Base-by-base conservation (phyloP, 92 coral and sea anemone genomes). In the Paramuricea clavata region DNA sequence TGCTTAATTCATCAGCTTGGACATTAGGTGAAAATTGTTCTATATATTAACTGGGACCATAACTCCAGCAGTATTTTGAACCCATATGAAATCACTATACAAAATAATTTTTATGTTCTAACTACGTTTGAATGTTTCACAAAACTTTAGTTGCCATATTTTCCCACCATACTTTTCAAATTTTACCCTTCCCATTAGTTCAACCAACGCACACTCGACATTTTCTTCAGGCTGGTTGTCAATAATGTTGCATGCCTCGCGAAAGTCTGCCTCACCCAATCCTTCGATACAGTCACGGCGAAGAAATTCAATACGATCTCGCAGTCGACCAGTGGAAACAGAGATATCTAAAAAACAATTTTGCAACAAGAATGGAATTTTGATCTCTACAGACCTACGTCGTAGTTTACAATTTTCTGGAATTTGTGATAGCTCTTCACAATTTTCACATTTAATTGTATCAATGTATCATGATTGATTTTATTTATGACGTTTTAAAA, bases 141-240 rank as follows among this genome's bases (percentile, higher is more conserved):
- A 89, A 47, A 95, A 94, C 62, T 95, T 94, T 30, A 95, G 91
- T 81, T 95, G 98, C 98, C 98, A 94, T 82, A 95, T 94, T 16
- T 91, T 87, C 16, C 98, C 96, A 19, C 96, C 98, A 78, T 90
- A 95, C 76, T 84, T 87, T 36, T 95, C 98, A 81, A 95, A 94
- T 76, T 94, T 91, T 22, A 89, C 91, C 79, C 94, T 79, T 74
- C 98, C 98, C 96, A 95, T 95, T 70, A 91, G 92, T 33, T 90
- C 88, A 13, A 95, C 98, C 76, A 95, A 81, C 17, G 95, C 95
- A 76, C 88, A 89, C 95, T 95, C 98, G 35, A 95, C 96, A 42
- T 56, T 35, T 64, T 95, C 98, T 68, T 95, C 98, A 19, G 57
- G 77, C 3, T 84, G 86, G 32, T 86, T 89, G 82, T 94, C 95